A percentile compares a stretch with the other conserved stretches of the same genome.
phyloP scores from a whole-genome alignment of 1,140 invertebrate species.

The Ericerus pela region DNA sequence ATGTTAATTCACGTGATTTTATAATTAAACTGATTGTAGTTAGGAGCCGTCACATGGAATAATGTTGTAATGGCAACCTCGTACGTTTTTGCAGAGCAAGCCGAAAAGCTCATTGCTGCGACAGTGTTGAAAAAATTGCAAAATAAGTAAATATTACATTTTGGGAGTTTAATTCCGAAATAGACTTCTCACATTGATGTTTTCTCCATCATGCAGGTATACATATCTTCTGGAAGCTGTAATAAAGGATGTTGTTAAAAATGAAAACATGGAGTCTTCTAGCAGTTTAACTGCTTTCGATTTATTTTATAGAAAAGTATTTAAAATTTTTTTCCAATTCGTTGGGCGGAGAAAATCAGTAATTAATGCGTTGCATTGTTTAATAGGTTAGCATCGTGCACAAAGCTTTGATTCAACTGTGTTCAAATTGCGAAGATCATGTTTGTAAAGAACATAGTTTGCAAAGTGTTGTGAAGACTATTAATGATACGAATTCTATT shows the following conservation, averaged over 20 bases:
- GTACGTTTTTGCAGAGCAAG: conserved; percentile 50
- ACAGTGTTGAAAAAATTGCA: conserved; percentile 49
- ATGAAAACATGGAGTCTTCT: conserved; percentile 32
- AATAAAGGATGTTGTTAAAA: conserved; percentile 41
- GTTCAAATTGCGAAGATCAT: conserved; percentile 36
- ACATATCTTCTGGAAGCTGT: conserved; percentile 37
- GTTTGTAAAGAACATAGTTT: conserved; percentile 39
- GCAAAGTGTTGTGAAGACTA: conserved; percentile 36
- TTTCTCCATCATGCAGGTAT: conserved; percentile 23
- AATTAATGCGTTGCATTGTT: conserved; percentile 4
- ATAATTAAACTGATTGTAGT: too few species aligned
- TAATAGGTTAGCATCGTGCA: conserved; percentile 26
- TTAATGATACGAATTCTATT: conserved; percentile 37
- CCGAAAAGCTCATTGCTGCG: conserved; percentile 59
- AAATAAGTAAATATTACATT: conserved; percentile 33
- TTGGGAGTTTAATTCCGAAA: not conserved
- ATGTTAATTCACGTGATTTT: too few species aligned
- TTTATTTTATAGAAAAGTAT: conserved; percentile 53
- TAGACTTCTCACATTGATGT: not conserved
- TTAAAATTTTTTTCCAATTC: conserved; percentile 32
- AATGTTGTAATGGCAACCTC: conserved; percentile 45
- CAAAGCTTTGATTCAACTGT: conserved; percentile 37
- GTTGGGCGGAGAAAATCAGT: not conserved
- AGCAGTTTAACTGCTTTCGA: conserved; percentile 47
- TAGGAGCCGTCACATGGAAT: conserved; percentile 39